Evolutionary conservation across 2,113 vertebrate genomes (phyloP), one percentile per base, ranked within the genome.

Genomic region (Eurypyga helias): DNA sequence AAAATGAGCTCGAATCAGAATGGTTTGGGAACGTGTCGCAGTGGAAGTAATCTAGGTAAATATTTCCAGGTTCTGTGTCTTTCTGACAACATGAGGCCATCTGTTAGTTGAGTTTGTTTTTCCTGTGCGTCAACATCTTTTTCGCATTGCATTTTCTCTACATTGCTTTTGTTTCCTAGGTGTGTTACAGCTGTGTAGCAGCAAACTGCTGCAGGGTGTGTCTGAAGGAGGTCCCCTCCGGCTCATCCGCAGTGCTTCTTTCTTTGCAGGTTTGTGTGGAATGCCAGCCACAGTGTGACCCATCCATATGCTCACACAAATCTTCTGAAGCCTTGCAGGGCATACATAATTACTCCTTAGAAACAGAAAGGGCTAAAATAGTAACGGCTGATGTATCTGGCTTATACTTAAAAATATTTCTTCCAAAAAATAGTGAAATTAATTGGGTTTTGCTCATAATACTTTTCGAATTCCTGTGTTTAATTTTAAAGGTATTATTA

Each of bases 251-350:
- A 98, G 98, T 75, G 98, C 98, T 98, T 98, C 98, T 98, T 98
- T 98, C 98, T 98, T 98, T 97, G 98, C 98, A 98, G 98, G 98
- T 99, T 98, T 98, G 98, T 99, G 98, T 98, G 98, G 98, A 98
- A 98, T 98, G 97, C 97, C 92, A 97, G 95, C 93, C 93, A 95
- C 96, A 88, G 91, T 98, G 96, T 97, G 96, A 89, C 79, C 96
- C 95, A 93, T 95, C 95, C 97, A 93, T 85, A 24, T 51, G 85
- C 75, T 67, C 90, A 89, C 87, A 88, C 66, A 95, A 95, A 95
- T 94, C 82, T 92, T 58, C 71, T 93, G 69, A 83, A 77, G 92
- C 45, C 65, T 96, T 70, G n/a, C 77, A 89, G 87, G 94, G 38
- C 43, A 26, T 41, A 55, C 95, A 57, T 96, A 90, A 84, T 57